Conservation (phyloP, 2,797 vertebrate species). For the Heliangelus exortis region DNA sequence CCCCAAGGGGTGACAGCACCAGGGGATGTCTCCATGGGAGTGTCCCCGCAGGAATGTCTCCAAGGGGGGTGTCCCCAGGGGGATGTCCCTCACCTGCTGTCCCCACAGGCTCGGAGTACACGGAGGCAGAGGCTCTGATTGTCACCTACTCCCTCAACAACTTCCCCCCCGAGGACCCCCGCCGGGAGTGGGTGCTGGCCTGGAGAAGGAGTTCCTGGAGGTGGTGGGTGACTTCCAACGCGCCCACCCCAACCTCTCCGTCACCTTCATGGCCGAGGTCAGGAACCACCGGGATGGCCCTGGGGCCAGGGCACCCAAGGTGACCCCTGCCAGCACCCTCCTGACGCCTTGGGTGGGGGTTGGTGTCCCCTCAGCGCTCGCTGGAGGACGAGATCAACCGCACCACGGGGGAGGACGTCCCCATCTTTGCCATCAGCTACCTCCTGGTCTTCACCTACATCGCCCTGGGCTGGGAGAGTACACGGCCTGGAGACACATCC, state of each 20-base stretch:
- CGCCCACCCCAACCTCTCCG: constrained; percentile 76
- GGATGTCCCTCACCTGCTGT: neutral
- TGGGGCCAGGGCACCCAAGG: no score
- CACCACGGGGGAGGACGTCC: constrained; percentile 89
- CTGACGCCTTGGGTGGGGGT: no score
- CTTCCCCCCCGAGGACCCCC: constrained; percentile 73
- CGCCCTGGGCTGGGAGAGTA: constrained; percentile 89
- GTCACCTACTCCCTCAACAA: constrained; percentile 95
- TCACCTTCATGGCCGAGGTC: constrained; percentile 93
- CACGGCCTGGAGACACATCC: constrained; percentile 80
- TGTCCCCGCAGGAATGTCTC: no score
- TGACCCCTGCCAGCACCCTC: no score
- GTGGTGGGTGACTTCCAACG: constrained; percentile 85
- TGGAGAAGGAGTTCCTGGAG: constrained; percentile 88
- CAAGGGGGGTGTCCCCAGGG: no score
- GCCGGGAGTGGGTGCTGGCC: constrained; percentile 81
- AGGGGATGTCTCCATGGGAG: no score
- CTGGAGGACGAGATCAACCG: constrained; percentile 95
- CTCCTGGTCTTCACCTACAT: constrained; percentile 92
- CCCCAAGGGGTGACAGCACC: no score
- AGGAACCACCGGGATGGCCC: no score
- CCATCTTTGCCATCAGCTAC: constrained; percentile 91
- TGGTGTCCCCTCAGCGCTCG: constrained; percentile 82
- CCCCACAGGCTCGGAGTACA: constrained; percentile 82
- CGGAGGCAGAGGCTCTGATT: constrained; percentile 86